Conservation (phyloP, 2,888 invertebrate species). For the Odontocerum albicorne region DNA sequence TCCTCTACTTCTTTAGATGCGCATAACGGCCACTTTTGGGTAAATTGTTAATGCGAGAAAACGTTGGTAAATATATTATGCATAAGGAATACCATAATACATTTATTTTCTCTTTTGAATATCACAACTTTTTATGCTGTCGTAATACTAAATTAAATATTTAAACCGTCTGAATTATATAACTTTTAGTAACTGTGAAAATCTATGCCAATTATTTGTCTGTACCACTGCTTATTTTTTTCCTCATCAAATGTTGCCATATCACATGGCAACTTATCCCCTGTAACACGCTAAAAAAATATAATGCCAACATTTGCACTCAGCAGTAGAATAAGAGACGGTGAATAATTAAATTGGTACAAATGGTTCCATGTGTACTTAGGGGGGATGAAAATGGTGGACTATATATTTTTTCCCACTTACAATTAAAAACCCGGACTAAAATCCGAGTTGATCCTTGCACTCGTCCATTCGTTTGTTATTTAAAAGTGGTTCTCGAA, state of each 20-base stretch:
- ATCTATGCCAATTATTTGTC: too few species aligned
- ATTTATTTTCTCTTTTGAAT: too few species aligned
- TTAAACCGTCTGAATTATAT: too few species aligned
- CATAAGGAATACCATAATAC: too few species aligned
- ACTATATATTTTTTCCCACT: slow-evolving; percentile 24
- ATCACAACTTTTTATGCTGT: too few species aligned
- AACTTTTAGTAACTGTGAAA: too few species aligned
- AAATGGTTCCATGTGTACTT: neutral
- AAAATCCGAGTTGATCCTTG: slow-evolving; percentile 16
- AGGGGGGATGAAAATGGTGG: slow-evolving; percentile 9
- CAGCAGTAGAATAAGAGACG: neutral
- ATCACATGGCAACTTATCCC: slow-evolving; percentile 27
- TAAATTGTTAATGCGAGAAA: too few species aligned
- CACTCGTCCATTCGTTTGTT: slow-evolving; percentile 25
- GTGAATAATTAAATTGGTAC: neutral
- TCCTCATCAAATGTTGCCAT: slow-evolving; percentile 26
- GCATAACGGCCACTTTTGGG: too few species aligned
- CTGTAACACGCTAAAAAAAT: slow-evolving; percentile 21
- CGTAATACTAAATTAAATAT: too few species aligned
- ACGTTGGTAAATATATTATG: too few species aligned
- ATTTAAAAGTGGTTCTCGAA: slow-evolving; percentile 24
- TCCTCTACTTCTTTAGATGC: too few species aligned
- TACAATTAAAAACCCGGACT: neutral
- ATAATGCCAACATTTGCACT: neutral
- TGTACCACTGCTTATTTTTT: too few species aligned